Conservation (phyloP, 2,113 vertebrate genomes). For the Saguinus midas region DNA sequence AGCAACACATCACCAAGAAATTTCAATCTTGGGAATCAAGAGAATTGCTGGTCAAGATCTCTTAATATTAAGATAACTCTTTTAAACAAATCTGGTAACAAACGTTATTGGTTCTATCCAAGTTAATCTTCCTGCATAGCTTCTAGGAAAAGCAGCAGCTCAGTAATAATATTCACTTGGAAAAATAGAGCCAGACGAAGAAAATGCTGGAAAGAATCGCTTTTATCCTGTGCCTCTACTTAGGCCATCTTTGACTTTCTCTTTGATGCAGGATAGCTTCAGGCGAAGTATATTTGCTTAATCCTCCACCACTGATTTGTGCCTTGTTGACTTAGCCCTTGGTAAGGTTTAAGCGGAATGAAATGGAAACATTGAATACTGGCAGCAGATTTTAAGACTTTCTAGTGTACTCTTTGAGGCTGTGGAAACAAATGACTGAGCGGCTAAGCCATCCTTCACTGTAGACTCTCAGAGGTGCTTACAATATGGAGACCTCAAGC, state of each 20-base stretch:
- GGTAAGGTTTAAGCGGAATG: background rate
- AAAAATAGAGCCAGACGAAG: background rate
- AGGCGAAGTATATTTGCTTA: slow-evolving; percentile 3
- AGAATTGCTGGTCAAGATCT: background rate
- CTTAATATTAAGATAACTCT: slow-evolving; percentile 30
- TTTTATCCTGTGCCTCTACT: background rate
- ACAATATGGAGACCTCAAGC: background rate
- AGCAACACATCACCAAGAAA: background rate
- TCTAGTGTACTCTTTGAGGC: background rate
- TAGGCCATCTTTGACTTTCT: background rate
- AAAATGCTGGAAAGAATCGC: background rate
- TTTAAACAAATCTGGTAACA: background rate
- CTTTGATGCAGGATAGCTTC: slow-evolving; percentile 6
- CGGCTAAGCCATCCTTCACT: background rate
- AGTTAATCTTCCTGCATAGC: background rate
- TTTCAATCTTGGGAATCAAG: background rate
- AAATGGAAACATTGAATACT: background rate
- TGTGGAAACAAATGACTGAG: background rate
- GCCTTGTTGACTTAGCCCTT: background rate
- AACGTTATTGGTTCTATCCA: background rate
- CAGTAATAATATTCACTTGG: background rate
- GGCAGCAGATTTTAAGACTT: slow-evolving; percentile 3
- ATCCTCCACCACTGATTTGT: background rate
- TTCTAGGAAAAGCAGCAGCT: slow-evolving; percentile 32
- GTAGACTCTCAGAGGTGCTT: background rate